A percentile compares a stretch with the other conserved stretches of the same genome.
Conservation (phyloP, 2,113 vertebrate genomes). For the Planiliza haematocheilus region DNA sequence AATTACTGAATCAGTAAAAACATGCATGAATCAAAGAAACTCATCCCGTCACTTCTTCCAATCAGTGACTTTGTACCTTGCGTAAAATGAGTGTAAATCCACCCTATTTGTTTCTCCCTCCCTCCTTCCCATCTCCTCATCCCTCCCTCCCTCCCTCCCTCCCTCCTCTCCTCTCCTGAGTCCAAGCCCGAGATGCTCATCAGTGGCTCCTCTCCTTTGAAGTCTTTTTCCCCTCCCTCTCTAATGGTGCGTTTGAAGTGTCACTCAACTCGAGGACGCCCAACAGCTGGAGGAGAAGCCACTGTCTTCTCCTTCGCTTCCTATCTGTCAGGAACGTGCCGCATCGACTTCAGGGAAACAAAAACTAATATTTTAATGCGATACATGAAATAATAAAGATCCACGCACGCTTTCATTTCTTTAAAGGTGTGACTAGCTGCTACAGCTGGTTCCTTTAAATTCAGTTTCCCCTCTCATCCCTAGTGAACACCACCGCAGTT, state of each 20-base stretch:
- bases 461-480: neutral
- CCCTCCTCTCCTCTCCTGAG: constrained; percentile 49
- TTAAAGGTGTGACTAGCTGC: neutral
- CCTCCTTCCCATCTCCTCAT: constrained; percentile 20
- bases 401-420: no score
- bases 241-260: constrained; percentile 78
- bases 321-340: constrained; percentile 13
- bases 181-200: constrained; percentile 67
- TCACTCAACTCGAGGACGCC: constrained; percentile 78
- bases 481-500: constrained; percentile 3
- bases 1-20: neutral
- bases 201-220: constrained; percentile 73
- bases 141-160: constrained; percentile 8
- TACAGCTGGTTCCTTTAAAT: neutral
- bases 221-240: constrained; percentile 60
- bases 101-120: constrained; percentile 14
- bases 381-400: neutral
- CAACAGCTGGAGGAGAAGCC: constrained; percentile 60
- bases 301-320: constrained; percentile 13
- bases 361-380: neutral
- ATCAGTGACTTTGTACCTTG: constrained; percentile 19
- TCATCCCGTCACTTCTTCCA: neutral
- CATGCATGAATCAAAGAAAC: neutral
- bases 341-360: neutral
- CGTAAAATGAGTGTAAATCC: constrained; percentile 29